Base-by-base conservation (phyloP, 2,113 vertebrate genomes). In the Setophaga petechia region DNA sequence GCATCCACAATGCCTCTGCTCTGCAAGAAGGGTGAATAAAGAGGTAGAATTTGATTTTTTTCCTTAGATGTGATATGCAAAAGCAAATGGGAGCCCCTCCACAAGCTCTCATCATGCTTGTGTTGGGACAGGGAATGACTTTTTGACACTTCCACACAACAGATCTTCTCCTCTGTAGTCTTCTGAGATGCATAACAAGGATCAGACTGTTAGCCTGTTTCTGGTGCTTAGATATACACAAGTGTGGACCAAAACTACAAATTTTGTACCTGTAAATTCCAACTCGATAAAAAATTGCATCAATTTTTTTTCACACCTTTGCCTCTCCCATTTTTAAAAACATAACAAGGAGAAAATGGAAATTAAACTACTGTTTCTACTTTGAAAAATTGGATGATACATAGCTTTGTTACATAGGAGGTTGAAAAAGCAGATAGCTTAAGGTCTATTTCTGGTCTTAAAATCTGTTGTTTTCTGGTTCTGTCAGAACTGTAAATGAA, bases 401-500 rank as follows among this genome's bases (percentile, higher is more conserved):
- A 94, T 72, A 72, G 33, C 7, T 81, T 72, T 72, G 14, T 84
- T 85, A 43, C 28, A 85, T 4, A 73, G 20, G 24, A 65, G 18
- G 30, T 78, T 76, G 52, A 74, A 89, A 91, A 95, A 91, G 21
- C 71, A 82, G 92, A 46, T 41, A 93, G 54, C 54, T 84, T 75
- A 87, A 75, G 15, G 39, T 88, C 46, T 89, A 41, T 61, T 89
- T 83, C 54, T 93, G 35, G 31, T 80, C 23, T 62, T 66, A 90
- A 83, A 90, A 88, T 90, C 49, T 57, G n/a, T 89, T 87, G 75
- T 91, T 89, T 91, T 91, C 81, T 76, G 27, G 9, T 85, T 93
- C 63, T 86, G 71, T 88, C 83, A 91, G 85, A 95, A 69, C 31
- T 69, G 52, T 79, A 73, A 81, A 87, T 84, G 84, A 92, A 87